Base-by-base conservation (phyloP, 2,888 invertebrate species). In the Platycheirus albimanus region DNA sequence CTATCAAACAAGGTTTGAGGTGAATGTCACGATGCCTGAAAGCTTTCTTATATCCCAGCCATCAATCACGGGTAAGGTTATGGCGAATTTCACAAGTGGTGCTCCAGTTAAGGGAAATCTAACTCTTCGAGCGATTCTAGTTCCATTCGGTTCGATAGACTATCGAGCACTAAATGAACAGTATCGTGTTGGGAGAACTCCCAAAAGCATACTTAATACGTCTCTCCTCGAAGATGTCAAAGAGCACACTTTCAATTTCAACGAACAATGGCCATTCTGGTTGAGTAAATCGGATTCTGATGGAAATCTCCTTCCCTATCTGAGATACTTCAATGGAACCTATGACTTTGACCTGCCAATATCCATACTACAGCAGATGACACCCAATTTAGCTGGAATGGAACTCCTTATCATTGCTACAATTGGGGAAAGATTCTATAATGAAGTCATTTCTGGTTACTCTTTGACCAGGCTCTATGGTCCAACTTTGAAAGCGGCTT, bases 41-140 rank as follows among this genome's bases (percentile, higher is more conserved):
- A 97, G 96, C 90, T 95, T 98, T 91, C 95, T 97, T 90, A 95
- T 95, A 87, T 95, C 95, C 24, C 96, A 96, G 85, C 93, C 92
- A 43, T 96, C 92, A 88, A 94, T 98, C 87, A 93, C 94, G 87
- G 98, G 98, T 0, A 93, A 94, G 3, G 93, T 98, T 8, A 95
- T 96, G 93, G 97, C 98, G 0, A 98, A 98, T 93, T 97, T 97
- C 89, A 97, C 97, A 2, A 96, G 96, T 69, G 97, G 97, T 1
- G 96, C 95, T 33, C 96, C 97, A 0, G 96, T 97, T 0, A 92
- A 92, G 36, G 97, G 97, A 7, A 97, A 97, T 91, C 92, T 97
- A 51, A 96, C 97, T 0, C 91, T 97, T 3, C 94, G 93, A 89
- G 96, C 96, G 0, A 94, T 94, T 33, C 91, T 96, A 52, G 91